Evolutionary conservation across 2,113 vertebrate species (phyloP).

Genomic region (Nycticebus coucang): DNA sequence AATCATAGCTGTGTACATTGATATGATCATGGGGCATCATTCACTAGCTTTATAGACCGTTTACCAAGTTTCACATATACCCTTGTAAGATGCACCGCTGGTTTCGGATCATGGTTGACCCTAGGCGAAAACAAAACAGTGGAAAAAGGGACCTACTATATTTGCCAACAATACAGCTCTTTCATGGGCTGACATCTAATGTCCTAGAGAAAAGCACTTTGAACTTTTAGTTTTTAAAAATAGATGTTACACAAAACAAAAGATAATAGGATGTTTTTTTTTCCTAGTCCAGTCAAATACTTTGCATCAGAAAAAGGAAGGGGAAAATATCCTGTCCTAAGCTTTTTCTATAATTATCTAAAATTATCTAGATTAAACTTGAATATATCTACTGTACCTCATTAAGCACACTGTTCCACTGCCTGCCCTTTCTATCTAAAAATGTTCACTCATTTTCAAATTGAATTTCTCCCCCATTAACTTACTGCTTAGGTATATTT

Average conservation of each 20-base stretch:
- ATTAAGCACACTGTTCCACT: conserved; percentile 77
- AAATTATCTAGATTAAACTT: conserved; percentile 82
- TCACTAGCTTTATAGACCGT: no score
- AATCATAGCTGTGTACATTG: no score
- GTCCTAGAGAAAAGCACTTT: neutral
- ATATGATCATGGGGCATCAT: no score
- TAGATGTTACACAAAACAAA: neutral
- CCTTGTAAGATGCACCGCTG: no score
- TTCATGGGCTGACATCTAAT: neutral
- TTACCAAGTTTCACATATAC: no score
- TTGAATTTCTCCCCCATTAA: conserved; percentile 83
- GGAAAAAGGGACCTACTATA: neutral
- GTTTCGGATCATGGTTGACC: neutral
- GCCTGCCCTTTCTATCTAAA: conserved; percentile 80
- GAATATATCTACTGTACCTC: conserved; percentile 80
- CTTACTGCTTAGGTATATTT: conserved; percentile 81
- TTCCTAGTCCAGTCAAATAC: conserved; percentile 35
- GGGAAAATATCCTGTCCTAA: conserved; percentile 41
- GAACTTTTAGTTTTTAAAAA: conserved; percentile 40
- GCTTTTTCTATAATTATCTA: conserved; percentile 80
- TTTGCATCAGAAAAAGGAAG: conserved; percentile 24
- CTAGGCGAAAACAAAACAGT: neutral
- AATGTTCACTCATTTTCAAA: conserved; percentile 82
- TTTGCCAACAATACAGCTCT: neutral
- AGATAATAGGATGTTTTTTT: conserved; percentile 14